Percentiles rank a stretch among this genome's conserved stretches.
Evolutionary conservation across 2,113 vertebrate genomes (phyloP).

Genomic region (Taurulus bubalis): DNA sequence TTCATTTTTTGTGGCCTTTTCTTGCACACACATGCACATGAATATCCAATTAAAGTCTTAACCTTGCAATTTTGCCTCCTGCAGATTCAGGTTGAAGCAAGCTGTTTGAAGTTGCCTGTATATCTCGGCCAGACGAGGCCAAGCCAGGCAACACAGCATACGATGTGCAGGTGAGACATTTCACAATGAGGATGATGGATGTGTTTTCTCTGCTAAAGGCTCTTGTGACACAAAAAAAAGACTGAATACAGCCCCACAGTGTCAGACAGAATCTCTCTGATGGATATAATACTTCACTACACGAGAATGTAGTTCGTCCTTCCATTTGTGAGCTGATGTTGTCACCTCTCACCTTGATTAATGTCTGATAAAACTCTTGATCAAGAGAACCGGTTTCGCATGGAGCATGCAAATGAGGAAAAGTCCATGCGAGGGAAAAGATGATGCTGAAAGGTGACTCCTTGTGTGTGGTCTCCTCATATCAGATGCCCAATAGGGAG

Average conservation of each 20-base stretch:
- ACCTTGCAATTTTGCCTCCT: slow-evolving; percentile 40
- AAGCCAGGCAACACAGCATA: slow-evolving; percentile 21
- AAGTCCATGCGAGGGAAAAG: slow-evolving; percentile 35
- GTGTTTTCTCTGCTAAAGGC: slow-evolving; percentile 48
- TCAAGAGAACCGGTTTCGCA: background rate
- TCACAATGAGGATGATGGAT: slow-evolving; percentile 68
- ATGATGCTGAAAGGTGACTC: slow-evolving; percentile 70
- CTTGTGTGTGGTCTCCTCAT: slow-evolving; percentile 76
- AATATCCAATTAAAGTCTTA: slow-evolving; percentile 28
- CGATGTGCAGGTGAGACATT: slow-evolving; percentile 49
- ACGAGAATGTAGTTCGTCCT: background rate
- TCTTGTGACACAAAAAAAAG: slow-evolving; percentile 40
- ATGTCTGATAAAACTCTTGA: slow-evolving; percentile 4
- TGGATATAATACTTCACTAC: background rate
- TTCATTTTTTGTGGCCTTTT: slow-evolving; percentile 2
- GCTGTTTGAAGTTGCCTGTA: slow-evolving; percentile 61
- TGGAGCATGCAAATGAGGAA: slow-evolving; percentile 18
- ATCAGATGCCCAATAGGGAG: slow-evolving; percentile 70
- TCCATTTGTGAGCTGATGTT: background rate
- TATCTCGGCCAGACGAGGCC: slow-evolving; percentile 67
- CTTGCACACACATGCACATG: background rate
- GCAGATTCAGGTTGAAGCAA: slow-evolving; percentile 39
- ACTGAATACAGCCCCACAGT: background rate
- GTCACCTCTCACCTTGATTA: slow-evolving; percentile 10
- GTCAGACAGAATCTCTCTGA: background rate